Base-by-base conservation (phyloP, 2,888 invertebrate species). In the Syrphus vitripennis region DNA sequence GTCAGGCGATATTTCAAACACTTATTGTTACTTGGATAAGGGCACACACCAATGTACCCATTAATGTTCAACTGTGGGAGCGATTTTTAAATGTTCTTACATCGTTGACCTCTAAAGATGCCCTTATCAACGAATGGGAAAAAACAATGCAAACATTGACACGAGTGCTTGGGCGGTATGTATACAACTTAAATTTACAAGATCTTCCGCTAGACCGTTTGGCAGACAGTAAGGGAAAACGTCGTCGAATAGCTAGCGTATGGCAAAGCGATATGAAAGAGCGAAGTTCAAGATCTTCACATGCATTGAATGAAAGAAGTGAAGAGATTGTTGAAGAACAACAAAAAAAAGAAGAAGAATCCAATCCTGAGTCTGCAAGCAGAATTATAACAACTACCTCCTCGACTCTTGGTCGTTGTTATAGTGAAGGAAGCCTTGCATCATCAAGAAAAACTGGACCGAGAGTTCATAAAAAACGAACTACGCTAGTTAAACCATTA, bases 91-190 rank as follows among this genome's bases (percentile, higher is more conserved):
- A 95, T 83, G 96, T 98, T 10, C 93, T 99, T 19, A 96, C 97
- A 0, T 95, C 97, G 1, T 94, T 99, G 6, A 98, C 98, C 0
- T 96, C 96, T 88, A 98, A 98, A 96, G 98, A 98, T 90, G 98
- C 98, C 91, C 94, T 99, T 12, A 97, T 99, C 86, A 96, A 96
- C 87, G 98, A 99, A 91, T 99, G 98, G 98, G 97, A 97, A 95
- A 98, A 98, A 95, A 98, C 98, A n/a, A 95, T 99, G 95, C 98
- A 98, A 91, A 99, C 98, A 0, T 92, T 99, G 88, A 99, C 99
- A 0, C 94, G 98, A 86, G 98, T 99, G 42, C 93, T 99, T 78
- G 98, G 98, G 0, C 95, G 98, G 19, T 98, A 99, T 91, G 98
- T 99, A 24, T 99, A 99, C 91, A 96, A 97, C 88, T 94, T 99